Evolutionary conservation across 1,140 invertebrate genomes (phyloP), one percentile per base, ranked within the genome.

Genomic region (Papilio glaucus): DNA sequence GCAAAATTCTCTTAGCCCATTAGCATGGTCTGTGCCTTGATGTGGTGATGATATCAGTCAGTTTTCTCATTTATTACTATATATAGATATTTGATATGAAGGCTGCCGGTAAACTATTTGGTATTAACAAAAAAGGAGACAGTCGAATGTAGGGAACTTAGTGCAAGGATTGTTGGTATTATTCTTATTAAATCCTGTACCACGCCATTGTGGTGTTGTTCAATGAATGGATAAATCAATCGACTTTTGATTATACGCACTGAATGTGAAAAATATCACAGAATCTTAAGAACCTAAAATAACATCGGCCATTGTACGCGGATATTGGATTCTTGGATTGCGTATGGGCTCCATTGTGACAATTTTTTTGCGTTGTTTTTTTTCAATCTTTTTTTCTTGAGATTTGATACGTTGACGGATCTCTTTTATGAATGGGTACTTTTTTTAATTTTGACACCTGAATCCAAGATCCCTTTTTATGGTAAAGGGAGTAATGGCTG

Each of bases 361-460:
- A 81, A 45, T 82, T 81, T 86, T 85, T 83, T 78, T 72, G 24
- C 24, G 67, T 26, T 38, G 33, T 68, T 83, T 83, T 78, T 80
- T 84, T 75, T 78, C 75, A 57, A 76, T 73, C 78, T 82, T 83
- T 83, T 81, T 60, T 69, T 53, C 57, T 41, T 69, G 81, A 78
- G 81, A 87, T 88, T 85, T 85, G 86, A 91, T 89, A 84, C 87
- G 83, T 82, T 85, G 85, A 88, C 84, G 85, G 82, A 89, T 87
- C 78, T 80, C 65, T 61, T 77, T 81, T 83, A 73, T 86, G 81
- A 82, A 84, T 85, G 80, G 81, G 77, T 81, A 79, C 80, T 82
- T 81, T 88, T 85, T 81, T 84, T 77, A 75, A 79, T 82, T 85
- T 84, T 90, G 87, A 91, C 89, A 91, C 89, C 89, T 88, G 89